A percentile compares a stretch with the other conserved stretches of the same genome.
Evolutionary conservation across 2,797 vertebrate genomes (phyloP).

Genomic region (Sylvia borin): DNA sequence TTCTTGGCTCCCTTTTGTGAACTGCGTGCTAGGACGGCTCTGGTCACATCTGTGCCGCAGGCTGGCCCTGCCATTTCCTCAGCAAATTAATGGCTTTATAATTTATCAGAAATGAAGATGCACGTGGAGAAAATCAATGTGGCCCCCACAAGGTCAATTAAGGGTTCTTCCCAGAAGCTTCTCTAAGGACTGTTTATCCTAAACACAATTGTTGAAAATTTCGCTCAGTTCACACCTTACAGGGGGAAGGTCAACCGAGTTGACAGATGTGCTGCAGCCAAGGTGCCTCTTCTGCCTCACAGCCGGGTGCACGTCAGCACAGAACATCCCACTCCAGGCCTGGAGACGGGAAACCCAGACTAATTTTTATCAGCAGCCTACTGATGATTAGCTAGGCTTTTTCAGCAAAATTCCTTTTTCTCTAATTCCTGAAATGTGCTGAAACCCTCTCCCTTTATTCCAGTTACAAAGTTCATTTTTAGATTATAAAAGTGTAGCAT

Average conservation of each 20-base stretch:
- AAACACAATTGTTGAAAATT: constrained; percentile 62
- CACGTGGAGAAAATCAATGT: constrained; percentile 93
- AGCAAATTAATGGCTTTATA: constrained; percentile 98
- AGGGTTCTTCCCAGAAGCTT: constrained; percentile 80
- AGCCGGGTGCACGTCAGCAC: background rate
- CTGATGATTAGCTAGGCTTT: constrained; percentile 1
- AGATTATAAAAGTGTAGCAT: constrained; percentile 4
- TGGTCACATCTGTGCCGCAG: constrained; percentile 95
- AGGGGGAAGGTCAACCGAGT: constrained; percentile 32
- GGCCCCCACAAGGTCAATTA: constrained; percentile 97
- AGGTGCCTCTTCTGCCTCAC: constrained; percentile 42
- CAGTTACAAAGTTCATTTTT: constrained; percentile 8
- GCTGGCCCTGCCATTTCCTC: constrained; percentile 95
- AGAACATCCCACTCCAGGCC: constrained; percentile 21
- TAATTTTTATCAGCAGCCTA: constrained; percentile 53
- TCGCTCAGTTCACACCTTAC: constrained; percentile 34
- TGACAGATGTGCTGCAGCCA: constrained; percentile 22
- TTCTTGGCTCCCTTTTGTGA: constrained; percentile 85
- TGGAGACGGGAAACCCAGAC: background rate
- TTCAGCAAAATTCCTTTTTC: constrained; percentile 40
- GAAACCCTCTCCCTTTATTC: constrained; percentile 8
- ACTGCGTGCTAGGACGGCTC: constrained; percentile 84
- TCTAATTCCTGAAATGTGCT: constrained; percentile 32
- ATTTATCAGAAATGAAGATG: constrained; percentile 98
- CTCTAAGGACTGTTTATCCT: constrained; percentile 75